Percentiles rank a stretch among this genome's conserved stretches.
Conservation (phyloP, 1,140 invertebrate species). For the Dermatophagoides farinae region DNA sequence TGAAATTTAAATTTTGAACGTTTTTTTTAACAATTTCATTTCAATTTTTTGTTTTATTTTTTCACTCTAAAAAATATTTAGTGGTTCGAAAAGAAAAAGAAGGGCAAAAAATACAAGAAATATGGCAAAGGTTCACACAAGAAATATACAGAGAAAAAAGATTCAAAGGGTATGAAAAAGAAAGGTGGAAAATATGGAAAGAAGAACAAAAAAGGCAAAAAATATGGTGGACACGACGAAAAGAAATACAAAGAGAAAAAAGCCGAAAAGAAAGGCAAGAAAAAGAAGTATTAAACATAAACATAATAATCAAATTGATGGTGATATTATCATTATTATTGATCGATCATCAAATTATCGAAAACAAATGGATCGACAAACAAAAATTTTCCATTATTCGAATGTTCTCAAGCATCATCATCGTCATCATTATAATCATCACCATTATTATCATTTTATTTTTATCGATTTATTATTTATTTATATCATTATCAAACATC, state of each 20-base stretch:
- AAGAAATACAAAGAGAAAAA: slow-evolving; percentile 2
- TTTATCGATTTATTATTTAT: slow-evolving; percentile 3
- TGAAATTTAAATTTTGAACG: background rate
- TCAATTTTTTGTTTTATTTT: background rate
- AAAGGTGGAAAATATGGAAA: slow-evolving; percentile 10
- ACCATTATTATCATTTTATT: no score
- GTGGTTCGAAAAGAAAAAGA: slow-evolving; percentile 10
- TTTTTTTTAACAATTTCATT: background rate
- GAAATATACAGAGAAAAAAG: slow-evolving; percentile 5
- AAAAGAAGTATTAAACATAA: background rate
- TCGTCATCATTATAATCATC: no score
- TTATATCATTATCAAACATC: background rate
- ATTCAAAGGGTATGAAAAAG: slow-evolving; percentile 3
- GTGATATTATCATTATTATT: no score
- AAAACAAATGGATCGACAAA: no score
- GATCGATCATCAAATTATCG: no score
- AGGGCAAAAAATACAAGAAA: slow-evolving; percentile 8
- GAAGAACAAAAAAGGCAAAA: slow-evolving; percentile 9
- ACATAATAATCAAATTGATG: background rate
- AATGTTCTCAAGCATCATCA: background rate
- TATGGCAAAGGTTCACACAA: background rate
- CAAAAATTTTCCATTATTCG: no score
- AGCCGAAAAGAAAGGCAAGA: background rate
- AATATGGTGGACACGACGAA: background rate
- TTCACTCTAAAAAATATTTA: no score